Evolutionary conservation across 2,113 vertebrate species (phyloP).

Genomic region (Australoheros scitulus): DNA sequence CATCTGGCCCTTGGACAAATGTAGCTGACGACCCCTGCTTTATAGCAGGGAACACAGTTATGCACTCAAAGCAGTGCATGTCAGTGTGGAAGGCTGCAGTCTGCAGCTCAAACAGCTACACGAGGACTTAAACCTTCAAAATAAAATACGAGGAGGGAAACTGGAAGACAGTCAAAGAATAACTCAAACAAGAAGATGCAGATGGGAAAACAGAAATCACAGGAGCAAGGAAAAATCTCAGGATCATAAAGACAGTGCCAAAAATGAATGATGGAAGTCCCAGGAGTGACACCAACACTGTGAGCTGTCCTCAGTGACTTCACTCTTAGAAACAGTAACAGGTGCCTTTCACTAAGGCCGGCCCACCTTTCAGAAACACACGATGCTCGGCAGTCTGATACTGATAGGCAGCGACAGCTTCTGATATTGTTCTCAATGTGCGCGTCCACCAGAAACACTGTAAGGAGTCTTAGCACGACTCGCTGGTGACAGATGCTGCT

Average conservation of each 20-base stretch:
- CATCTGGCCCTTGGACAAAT: too few species aligned
- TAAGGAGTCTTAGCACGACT: background rate
- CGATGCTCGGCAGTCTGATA: background rate
- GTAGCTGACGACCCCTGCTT: too few species aligned
- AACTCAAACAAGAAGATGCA: background rate
- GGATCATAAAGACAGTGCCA: background rate
- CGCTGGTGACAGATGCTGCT: background rate
- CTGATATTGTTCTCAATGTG: background rate
- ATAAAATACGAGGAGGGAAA: background rate
- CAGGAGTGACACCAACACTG: too few species aligned
- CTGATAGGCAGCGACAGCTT: background rate
- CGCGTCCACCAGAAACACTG: background rate
- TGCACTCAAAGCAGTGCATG: background rate
- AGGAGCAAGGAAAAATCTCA: accelerated
- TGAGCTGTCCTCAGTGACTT: background rate
- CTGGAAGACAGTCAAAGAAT: background rate
- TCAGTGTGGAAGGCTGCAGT: too few species aligned
- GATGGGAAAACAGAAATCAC: background rate
- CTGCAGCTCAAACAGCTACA: background rate
- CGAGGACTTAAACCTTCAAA: background rate
- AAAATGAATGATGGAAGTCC: background rate
- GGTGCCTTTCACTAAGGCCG: too few species aligned
- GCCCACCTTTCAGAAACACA: background rate
- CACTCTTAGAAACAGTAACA: background rate
- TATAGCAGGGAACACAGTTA: background rate